Evolutionary conservation across 2,113 vertebrate genomes (phyloP), one percentile per base, ranked within the genome.

Genomic region (Callospermophilus lateralis): DNA sequence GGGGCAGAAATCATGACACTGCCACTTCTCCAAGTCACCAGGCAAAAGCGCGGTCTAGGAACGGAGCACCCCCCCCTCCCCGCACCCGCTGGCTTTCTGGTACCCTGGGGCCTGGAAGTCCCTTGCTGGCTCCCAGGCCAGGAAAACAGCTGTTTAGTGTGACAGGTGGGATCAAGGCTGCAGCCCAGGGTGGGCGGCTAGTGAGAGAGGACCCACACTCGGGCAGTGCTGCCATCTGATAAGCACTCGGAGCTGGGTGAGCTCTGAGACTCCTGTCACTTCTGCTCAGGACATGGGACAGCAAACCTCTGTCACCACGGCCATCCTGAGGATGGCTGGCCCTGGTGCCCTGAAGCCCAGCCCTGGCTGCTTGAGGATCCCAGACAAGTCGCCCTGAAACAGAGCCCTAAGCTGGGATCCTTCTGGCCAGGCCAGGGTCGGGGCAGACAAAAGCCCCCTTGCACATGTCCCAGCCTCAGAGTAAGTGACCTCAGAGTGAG

Each of bases 181-280:
- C 20, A 61, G 67, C 84, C 0, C 0, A 8, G 16, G 19, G 2
- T 67, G 11, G 32, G 3, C 63, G 0, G 2, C 17, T 13, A 1
- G 19, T 17, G 68, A 48, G 4, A 85, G 39, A 85, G 39, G 20
- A 22, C 20, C 51, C 5, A 34, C 48, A n/a, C 39, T 2, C 1
- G 32, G 0, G 24, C 37, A 2, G 2, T 0, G 5, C 17, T 0
- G 80, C 30, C 20, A 15, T 39, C 24, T 51, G 55, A 20, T 6
- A 1, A 3, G 0, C 1, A 19, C 76, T 26, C 45, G 0, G 17
- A 51, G 37, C 77, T 4, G 13, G 16, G 1, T 22, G 9, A 26
- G 51, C 9, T 24, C 4, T 8, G 0, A 78, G 89, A 32, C 17
- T 8, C 7, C 32, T 3, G 19, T 11, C 15, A 30, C 30, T 63